Percentiles rank a stretch among this genome's conserved stretches.
Conservation (phyloP, 2,888 invertebrate species). For the Habroteleia sp. region DNA sequence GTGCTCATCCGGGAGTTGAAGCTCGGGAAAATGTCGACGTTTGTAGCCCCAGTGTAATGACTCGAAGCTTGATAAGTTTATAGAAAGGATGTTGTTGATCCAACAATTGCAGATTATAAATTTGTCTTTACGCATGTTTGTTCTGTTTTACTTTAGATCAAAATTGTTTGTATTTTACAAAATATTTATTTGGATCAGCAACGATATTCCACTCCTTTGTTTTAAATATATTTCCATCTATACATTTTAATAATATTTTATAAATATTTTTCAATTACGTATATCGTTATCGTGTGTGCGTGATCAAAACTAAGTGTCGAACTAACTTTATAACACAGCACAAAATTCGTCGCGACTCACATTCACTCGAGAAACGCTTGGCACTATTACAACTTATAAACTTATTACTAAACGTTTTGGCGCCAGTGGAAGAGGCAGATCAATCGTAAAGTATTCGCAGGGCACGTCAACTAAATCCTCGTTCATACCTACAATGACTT, state of each 20-base stretch:
- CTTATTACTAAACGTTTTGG: constrained; percentile 63
- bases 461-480: constrained; percentile 50
- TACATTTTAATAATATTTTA: constrained; percentile 69
- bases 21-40: constrained; percentile 24
- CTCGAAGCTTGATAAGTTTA: constrained; percentile 33
- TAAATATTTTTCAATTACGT: constrained; percentile 77
- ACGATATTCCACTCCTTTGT: constrained; percentile 10
- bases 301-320: constrained; percentile 77
- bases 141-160: background rate
- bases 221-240: constrained; percentile 68
- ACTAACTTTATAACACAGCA: constrained; percentile 81
- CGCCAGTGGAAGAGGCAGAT: constrained; percentile 58
- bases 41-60: constrained; percentile 50
- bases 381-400: constrained; percentile 68
- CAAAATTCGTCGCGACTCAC: constrained; percentile 78
- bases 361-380: constrained; percentile 71
- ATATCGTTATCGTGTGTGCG: constrained; percentile 75
- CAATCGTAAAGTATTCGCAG: constrained; percentile 57
- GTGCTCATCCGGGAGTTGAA: constrained; percentile 31
- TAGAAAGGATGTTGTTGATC: constrained; percentile 52
- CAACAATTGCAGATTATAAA: constrained; percentile 11
- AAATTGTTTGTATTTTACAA: constrained; percentile 13
- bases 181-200: constrained; percentile 53
- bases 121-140: background rate
- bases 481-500: constrained; percentile 49